A percentile compares a stretch with the other conserved stretches of the same genome.
These are phyloP conservation scores for Baryphthengus martii DNA, from an alignment of 2,113 vertebrate genomes.

Conservation along the genomic window DNA sequence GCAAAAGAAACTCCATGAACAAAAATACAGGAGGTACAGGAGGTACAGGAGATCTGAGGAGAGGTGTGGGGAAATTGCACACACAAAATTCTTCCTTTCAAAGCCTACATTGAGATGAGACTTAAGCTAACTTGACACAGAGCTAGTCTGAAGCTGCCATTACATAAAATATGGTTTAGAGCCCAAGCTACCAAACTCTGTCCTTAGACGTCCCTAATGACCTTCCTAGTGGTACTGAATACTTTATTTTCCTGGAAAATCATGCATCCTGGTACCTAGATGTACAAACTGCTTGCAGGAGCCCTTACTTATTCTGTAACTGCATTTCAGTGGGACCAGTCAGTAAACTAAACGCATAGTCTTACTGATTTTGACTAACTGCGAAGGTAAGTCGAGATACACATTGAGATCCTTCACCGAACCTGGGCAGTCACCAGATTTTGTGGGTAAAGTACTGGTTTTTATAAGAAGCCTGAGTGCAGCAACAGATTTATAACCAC, in stretches of 20 bases:
- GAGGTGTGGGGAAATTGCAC: accelerated
- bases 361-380: background rate
- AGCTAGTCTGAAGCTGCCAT: background rate
- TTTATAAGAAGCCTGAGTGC: background rate
- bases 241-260: background rate
- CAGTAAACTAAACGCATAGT: background rate
- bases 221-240: background rate
- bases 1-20: background rate
- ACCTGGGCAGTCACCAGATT: background rate
- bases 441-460: background rate
- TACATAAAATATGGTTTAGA: background rate
- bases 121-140: background rate
- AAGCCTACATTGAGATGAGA: background rate
- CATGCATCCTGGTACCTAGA: background rate
- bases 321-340: background rate
- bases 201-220: background rate
- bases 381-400: background rate
- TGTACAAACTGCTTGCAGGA: background rate
- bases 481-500: background rate
- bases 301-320: background rate
- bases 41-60: background rate
- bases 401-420: background rate
- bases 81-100: background rate
- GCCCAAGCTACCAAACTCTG: background rate
- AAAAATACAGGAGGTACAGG: background rate